A percentile compares a stretch with the other conserved stretches of the same genome.
These are phyloP conservation scores for Apodemia mormo DNA, from an alignment of 2,888 invertebrate genomes.

Conservation along the genomic window DNA sequence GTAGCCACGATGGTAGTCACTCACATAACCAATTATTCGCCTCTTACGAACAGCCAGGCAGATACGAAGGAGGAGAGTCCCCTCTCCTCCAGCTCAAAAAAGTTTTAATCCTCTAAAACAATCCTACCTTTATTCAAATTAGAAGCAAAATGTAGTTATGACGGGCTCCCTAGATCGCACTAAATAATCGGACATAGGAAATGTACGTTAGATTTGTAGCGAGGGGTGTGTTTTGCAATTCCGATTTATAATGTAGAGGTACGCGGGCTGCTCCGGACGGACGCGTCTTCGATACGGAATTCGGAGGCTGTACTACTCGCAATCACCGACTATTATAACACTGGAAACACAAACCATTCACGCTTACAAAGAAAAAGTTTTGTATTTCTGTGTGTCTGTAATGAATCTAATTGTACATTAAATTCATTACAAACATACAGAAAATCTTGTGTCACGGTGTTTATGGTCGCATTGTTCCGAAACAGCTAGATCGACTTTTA, in stretches of 20 bases:
- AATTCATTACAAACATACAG: no score
- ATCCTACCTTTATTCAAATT: slow-evolving; percentile 21
- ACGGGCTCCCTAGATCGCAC: slow-evolving; percentile 30
- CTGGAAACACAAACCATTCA: no score
- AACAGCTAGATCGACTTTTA: no score
- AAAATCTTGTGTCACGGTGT: no score
- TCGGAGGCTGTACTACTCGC: not conserved
- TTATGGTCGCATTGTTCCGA: no score
- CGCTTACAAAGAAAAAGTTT: not conserved
- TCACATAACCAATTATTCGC: not conserved
- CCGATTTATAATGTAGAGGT: slow-evolving; percentile 49
- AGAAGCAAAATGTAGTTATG: slow-evolving; percentile 10
- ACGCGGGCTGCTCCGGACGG: slow-evolving; percentile 30
- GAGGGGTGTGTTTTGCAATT: slow-evolving; percentile 58
- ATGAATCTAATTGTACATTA: no score
- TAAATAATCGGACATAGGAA: slow-evolving; percentile 44
- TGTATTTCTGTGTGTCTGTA: no score
- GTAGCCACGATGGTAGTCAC: not conserved
- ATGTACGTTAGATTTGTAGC: slow-evolving; percentile 37
- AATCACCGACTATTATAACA: no score
- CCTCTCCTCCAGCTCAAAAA: no score
- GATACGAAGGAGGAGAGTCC: no score
- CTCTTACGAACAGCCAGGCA: not conserved
- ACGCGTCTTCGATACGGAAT: slow-evolving; percentile 36
- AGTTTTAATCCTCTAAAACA: no score